Percentiles rank a stretch among this genome's conserved stretches.
Evolutionary conservation across 1,140 invertebrate genomes (phyloP).

Genomic region (Drosophila ogumai): DNA sequence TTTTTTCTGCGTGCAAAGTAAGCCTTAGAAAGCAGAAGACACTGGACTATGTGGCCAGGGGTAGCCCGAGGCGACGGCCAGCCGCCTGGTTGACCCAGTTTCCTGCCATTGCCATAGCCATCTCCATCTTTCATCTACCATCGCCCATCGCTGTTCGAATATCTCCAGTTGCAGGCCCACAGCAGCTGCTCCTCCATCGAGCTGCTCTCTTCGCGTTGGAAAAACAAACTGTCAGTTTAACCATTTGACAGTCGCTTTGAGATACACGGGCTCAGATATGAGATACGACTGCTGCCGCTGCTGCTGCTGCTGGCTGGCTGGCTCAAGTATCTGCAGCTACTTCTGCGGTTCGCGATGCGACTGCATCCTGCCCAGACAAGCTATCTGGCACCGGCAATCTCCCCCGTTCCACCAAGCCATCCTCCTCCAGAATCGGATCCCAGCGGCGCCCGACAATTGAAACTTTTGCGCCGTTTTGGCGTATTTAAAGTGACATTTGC

Average conservation of each 20-base stretch:
- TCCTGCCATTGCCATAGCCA: constrained; percentile 41
- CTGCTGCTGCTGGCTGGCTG: constrained; percentile 1
- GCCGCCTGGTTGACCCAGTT: constrained; percentile 65
- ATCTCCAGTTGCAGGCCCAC: constrained; percentile 27
- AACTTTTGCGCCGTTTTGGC: constrained; percentile 81
- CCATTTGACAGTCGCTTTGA: constrained; percentile 81
- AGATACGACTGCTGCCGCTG: constrained; percentile 53
- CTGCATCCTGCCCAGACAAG: constrained; percentile 60
- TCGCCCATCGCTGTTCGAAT: constrained; percentile 25
- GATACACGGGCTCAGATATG: constrained; percentile 78
- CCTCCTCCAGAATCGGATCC: constrained; percentile 35
- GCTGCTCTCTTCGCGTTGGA: constrained; percentile 29
- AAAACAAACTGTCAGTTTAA: constrained; percentile 80
- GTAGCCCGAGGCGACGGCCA: constrained; percentile 32
- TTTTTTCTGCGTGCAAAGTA: constrained; percentile 8
- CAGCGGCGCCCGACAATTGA: constrained; percentile 75
- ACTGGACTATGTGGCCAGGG: constrained; percentile 25
- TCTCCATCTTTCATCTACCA: constrained; percentile 27
- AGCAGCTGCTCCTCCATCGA: constrained; percentile 21
- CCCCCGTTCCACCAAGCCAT: neutral
- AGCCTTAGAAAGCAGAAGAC: constrained; percentile 76
- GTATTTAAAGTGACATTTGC: constrained; percentile 82
- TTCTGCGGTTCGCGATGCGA: constrained; percentile 36
- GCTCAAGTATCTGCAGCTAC: constrained; percentile 48
- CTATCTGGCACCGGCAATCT: constrained; percentile 57